These are phyloP conservation scores for Petrocephalus microphthalmus DNA, from an alignment of 2,113 vertebrate species.

Conservation along the genomic window DNA sequence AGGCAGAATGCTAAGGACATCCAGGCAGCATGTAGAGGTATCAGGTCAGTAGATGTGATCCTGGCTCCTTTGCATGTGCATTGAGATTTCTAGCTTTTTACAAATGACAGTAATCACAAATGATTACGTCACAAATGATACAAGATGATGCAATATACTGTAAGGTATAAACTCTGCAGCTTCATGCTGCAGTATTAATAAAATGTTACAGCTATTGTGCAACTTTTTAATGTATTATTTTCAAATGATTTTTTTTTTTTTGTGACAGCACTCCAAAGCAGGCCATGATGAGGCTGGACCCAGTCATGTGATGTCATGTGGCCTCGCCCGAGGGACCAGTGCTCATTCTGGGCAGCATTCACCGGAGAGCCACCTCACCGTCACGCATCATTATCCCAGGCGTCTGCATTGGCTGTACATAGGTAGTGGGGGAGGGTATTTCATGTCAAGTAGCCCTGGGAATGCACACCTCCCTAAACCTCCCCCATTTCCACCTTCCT, in stretches of 20 bases:
- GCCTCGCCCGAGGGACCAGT: neutral
- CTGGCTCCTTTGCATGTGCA: neutral
- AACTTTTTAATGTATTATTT: neutral
- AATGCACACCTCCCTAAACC: neutral
- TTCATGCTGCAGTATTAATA: neutral
- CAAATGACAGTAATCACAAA: neutral
- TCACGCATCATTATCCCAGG: neutral
- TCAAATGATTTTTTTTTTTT: neutral
- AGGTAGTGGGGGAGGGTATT: neutral
- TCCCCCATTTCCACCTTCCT: neutral
- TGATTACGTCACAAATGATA: neutral
- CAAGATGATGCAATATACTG: neutral
- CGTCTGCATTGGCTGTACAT: neutral
- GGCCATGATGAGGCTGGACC: neutral
- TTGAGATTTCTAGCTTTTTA: neutral
- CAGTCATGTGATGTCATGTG: neutral
- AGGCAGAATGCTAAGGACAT: neutral
- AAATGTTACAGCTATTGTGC: neutral
- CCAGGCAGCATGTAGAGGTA: neutral
- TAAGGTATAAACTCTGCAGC: neutral
- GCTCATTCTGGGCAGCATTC: neutral
- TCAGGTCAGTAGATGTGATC: neutral
- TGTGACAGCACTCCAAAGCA: neutral
- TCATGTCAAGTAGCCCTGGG: neutral
- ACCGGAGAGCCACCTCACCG: neutral